phyloP scores from a whole-genome alignment of 2,113 vertebrate species.

The Microcebus ravelobensis region DNA sequence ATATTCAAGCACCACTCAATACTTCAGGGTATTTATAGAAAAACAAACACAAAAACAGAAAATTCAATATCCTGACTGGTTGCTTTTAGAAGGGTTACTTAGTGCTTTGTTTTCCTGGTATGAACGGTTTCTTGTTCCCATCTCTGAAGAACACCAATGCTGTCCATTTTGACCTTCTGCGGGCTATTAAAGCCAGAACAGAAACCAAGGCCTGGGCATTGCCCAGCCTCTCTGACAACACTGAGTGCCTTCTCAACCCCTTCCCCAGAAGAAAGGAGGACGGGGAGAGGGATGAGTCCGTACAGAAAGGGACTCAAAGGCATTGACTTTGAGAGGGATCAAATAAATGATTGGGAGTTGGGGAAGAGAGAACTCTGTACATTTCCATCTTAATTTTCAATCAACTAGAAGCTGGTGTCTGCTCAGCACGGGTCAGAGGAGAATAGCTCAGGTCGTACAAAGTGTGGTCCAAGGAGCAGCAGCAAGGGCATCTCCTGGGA shows the following conservation, averaged over 20 bases:
- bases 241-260: background rate
- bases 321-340: background rate
- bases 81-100: conserved; percentile 17
- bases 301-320: background rate
- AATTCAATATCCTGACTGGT: conserved; percentile 63
- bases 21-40: conserved; percentile 75
- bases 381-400: background rate
- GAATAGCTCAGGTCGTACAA: too few species aligned
- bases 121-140: conserved; percentile 41
- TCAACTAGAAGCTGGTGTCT: background rate
- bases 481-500: background rate
- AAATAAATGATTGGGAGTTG: background rate
- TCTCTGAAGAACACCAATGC: background rate
- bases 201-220: background rate
- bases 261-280: background rate
- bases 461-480: background rate
- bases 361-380: background rate
- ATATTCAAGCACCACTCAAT: conserved; percentile 72
- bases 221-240: background rate
- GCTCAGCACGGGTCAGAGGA: background rate
- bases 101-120: conserved; percentile 40
- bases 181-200: background rate
- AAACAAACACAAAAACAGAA: conserved; percentile 69
- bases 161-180: background rate
- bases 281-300: background rate